Percentiles rank a stretch among this genome's conserved stretches.
Evolutionary conservation across 1,140 invertebrate species (phyloP).

Genomic region (Diorhabda elongata): DNA sequence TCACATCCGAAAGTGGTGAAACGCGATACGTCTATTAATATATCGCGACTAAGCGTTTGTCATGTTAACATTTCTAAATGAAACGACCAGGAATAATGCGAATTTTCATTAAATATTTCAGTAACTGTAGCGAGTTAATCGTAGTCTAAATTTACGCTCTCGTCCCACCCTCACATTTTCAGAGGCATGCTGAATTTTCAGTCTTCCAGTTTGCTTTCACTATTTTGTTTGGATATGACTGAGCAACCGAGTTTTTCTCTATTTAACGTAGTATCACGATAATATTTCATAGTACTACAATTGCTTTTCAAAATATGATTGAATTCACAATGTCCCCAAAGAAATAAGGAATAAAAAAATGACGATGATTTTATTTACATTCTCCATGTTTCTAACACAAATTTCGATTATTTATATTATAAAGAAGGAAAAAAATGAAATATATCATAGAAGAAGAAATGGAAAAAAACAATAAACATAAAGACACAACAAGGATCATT

Average conservation of each 20-base stretch:
- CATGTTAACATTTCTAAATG: slow-evolving; percentile 29
- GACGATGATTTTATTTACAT: no score
- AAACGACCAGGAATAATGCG: slow-evolving; percentile 34
- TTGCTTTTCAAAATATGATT: neutral
- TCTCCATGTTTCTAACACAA: no score
- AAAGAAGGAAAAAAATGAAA: no score
- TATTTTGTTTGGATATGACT: slow-evolving; percentile 10
- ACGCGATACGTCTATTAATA: slow-evolving; percentile 24
- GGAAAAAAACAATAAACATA: no score
- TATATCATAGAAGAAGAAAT: no score
- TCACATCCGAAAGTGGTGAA: slow-evolving; percentile 4
- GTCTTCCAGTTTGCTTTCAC: slow-evolving; percentile 18
- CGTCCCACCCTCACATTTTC: slow-evolving; percentile 33
- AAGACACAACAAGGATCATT: no score
- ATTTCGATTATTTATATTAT: no score
- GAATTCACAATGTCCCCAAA: no score
- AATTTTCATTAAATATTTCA: slow-evolving; percentile 34
- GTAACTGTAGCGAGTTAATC: slow-evolving; percentile 32
- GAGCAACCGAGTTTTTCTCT: neutral
- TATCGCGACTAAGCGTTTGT: slow-evolving; percentile 15
- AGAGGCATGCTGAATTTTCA: slow-evolving; percentile 22
- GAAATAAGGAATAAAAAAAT: no score
- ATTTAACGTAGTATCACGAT: neutral
- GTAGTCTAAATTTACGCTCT: slow-evolving; percentile 32
- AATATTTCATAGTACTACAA: neutral